A percentile compares a stretch with the other conserved stretches of the same genome.
Evolutionary conservation across 2,888 invertebrate species (phyloP).

Genomic region (Athripsodes cinereus): DNA sequence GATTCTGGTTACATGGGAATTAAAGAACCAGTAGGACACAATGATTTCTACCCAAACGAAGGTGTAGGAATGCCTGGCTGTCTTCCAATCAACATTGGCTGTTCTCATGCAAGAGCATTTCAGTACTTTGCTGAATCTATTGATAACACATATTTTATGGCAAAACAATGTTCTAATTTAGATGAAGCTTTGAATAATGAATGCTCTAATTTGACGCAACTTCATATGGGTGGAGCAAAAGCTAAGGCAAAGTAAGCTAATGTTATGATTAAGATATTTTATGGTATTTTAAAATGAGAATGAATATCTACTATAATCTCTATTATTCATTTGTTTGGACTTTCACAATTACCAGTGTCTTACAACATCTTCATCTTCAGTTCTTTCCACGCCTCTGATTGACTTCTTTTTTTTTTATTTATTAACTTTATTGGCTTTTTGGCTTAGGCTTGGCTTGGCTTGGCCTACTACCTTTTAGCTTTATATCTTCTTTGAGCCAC

Average conservation of each 20-base stretch:
- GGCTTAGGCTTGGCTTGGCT: too few relatives aligned
- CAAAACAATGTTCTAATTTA: conserved; percentile 13
- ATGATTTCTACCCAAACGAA: conserved; percentile 25
- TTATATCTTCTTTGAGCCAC: too few relatives aligned
- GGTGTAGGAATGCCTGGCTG: conserved; percentile 23
- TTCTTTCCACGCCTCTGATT: too few relatives aligned
- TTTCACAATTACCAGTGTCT: too few relatives aligned
- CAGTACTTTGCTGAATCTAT: conserved; percentile 18
- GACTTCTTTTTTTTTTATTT: too few relatives aligned
- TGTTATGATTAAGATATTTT: too few relatives aligned
- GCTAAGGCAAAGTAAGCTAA: conserved; percentile 17
- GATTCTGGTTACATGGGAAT: conserved; percentile 31
- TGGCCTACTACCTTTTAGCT: too few relatives aligned
- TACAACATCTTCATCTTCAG: background rate
- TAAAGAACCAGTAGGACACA: conserved; percentile 29
- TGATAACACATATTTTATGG: conserved; percentile 14
- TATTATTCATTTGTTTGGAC: too few relatives aligned
- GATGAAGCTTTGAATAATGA: conserved; percentile 9
- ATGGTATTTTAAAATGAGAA: too few relatives aligned
- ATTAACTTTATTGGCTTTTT: too few relatives aligned
- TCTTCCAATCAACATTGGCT: conserved; percentile 4
- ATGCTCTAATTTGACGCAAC: conserved; percentile 15
- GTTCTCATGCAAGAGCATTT: conserved; percentile 19
- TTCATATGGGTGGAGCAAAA: conserved; percentile 19
- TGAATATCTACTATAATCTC: too few relatives aligned